These are phyloP conservation scores for Drosophila aldrichi DNA, from an alignment of 2,888 invertebrate genomes.

Conservation along the genomic window DNA sequence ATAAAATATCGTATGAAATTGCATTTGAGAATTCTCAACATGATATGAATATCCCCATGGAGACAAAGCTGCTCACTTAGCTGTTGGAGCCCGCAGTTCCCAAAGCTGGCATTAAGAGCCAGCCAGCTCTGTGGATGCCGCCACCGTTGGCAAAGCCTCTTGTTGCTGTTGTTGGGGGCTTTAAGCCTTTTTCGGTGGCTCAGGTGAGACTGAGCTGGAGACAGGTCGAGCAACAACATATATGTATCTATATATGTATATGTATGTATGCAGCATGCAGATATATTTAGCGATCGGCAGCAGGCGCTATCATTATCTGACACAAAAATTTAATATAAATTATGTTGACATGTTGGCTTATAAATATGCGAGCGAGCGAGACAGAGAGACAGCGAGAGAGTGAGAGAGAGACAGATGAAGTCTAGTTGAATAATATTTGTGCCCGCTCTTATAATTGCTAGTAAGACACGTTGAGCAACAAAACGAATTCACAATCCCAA, in stretches of 20 bases:
- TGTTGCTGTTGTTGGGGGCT: conserved; percentile 13
- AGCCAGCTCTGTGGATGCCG: conserved; percentile 49
- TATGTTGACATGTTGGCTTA: conserved; percentile 83
- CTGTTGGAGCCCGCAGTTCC: neutral
- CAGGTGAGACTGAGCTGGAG: conserved; percentile 30
- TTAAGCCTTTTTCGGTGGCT: conserved; percentile 36
- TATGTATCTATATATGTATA: neutral
- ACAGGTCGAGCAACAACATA: conserved; percentile 27
- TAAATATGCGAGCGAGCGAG: conserved; percentile 65
- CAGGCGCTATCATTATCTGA: conserved; percentile 82
- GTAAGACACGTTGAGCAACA: conserved; percentile 65
- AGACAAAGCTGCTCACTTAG: conserved; percentile 3
- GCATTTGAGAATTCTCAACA: too few relatives aligned
- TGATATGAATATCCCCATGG: neutral
- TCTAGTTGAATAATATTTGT: conserved; percentile 54
- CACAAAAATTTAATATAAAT: conserved; percentile 83
- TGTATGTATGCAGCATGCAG: conserved; percentile 29
- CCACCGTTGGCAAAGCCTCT: conserved; percentile 25
- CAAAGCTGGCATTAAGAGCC: neutral
- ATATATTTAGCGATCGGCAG: conserved; percentile 57
- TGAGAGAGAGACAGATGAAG: neutral
- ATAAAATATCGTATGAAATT: too few relatives aligned
- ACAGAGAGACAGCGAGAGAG: neutral
- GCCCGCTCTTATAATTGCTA: conserved; percentile 58
- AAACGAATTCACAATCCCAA: conserved; percentile 39